A percentile compares a stretch with the other conserved stretches of the same genome.
These are phyloP conservation scores for Amblyopsis hoosieri DNA, from an alignment of 2,797 vertebrate species.

Conservation along the genomic window DNA sequence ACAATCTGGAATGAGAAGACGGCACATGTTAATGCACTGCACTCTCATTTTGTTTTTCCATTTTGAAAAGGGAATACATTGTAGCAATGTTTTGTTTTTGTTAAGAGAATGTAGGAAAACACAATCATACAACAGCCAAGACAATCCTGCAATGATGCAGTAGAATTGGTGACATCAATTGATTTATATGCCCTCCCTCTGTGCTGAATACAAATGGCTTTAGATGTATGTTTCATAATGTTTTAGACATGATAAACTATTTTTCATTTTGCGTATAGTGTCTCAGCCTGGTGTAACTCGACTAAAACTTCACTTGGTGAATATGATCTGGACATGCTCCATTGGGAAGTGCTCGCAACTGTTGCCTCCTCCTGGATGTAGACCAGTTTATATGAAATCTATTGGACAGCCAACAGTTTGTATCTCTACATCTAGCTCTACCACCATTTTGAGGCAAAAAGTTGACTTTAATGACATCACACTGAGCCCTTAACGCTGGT, in stretches of 20 bases:
- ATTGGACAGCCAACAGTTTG: too few relatives aligned
- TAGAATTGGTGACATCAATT: not conserved
- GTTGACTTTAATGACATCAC: too few relatives aligned
- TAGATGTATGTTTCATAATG: constrained; percentile 2
- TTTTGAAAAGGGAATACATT: constrained; percentile 21
- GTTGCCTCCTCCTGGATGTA: too few relatives aligned
- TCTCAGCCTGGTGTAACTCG: too few relatives aligned
- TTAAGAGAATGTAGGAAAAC: not conserved
- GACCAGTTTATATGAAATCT: too few relatives aligned
- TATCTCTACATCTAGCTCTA: too few relatives aligned
- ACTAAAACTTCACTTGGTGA: too few relatives aligned
- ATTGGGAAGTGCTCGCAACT: too few relatives aligned
- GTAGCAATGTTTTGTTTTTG: not conserved
- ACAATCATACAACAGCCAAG: constrained; percentile 20
- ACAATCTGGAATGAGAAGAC: constrained; percentile 76
- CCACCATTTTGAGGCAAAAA: too few relatives aligned
- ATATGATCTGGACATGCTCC: too few relatives aligned
- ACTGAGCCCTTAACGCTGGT: too few relatives aligned
- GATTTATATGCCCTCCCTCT: not conserved
- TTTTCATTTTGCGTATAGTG: not conserved
- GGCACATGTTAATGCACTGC: constrained; percentile 46
- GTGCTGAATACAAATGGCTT: not conserved
- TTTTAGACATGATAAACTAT: not conserved
- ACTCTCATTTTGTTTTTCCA: constrained; percentile 22
- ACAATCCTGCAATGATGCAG: not conserved